Conservation (phyloP, 2,888 invertebrate genomes). For the Sinohyriopsis cumingii region DNA sequence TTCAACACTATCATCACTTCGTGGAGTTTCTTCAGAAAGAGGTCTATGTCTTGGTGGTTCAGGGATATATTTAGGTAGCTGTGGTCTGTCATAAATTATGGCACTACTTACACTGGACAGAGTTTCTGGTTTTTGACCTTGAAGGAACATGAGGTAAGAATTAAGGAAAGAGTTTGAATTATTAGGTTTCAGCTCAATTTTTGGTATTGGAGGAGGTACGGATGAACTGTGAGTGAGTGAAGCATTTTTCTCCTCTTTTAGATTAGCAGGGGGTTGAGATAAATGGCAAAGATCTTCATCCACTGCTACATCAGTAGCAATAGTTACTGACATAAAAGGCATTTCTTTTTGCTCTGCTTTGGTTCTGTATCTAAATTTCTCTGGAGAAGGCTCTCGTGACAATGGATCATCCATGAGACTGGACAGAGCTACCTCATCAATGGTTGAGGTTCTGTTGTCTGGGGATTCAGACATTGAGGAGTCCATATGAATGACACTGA, state of each 20-base stretch:
- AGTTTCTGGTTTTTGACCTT: slow-evolving; percentile 68
- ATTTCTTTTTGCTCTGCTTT: slow-evolving; percentile 40
- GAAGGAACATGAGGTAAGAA: slow-evolving; percentile 65
- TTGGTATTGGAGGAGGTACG: slow-evolving; percentile 22
- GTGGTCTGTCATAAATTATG: slow-evolving; percentile 59
- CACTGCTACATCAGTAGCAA: slow-evolving; percentile 41
- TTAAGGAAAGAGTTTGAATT: slow-evolving; percentile 55
- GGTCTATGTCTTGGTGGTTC: slow-evolving; percentile 57
- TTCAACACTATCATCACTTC: slow-evolving; percentile 22
- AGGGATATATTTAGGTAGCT: slow-evolving; percentile 67
- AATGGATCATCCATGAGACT: slow-evolving; percentile 47
- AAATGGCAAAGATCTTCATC: slow-evolving; percentile 66
- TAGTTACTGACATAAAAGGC: slow-evolving; percentile 36
- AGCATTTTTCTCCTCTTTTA: slow-evolving; percentile 14
- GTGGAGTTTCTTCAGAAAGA: slow-evolving; percentile 16
- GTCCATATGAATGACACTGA: slow-evolving; percentile 34
- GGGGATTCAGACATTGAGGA: slow-evolving; percentile 7
- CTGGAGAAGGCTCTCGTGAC: slow-evolving; percentile 21
- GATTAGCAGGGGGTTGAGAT: slow-evolving; percentile 35
- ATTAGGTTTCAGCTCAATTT: slow-evolving; percentile 32
- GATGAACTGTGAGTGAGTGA: slow-evolving; percentile 2
- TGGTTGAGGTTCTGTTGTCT: slow-evolving; percentile 39
- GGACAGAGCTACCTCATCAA: slow-evolving; percentile 56
- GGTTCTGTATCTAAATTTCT: slow-evolving; percentile 20
- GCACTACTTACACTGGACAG: slow-evolving; percentile 65